Base-by-base conservation (phyloP, 1,140 invertebrate genomes). In the Dufourea novaeangliae region DNA sequence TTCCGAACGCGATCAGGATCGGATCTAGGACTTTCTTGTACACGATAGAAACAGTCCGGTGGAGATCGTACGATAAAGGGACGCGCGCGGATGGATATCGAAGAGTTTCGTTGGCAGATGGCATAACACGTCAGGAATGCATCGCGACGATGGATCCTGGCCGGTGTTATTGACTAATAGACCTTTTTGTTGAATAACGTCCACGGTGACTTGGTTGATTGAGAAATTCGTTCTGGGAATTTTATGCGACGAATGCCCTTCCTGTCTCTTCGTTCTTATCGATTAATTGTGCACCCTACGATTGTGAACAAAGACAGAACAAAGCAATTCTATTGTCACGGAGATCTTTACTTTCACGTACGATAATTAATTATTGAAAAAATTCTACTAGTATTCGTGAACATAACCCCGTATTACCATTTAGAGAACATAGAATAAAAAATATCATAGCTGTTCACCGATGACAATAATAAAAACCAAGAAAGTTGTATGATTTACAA, bases 11-110 rank as follows among this genome's bases (percentile, higher is more conserved):
- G 66, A 69, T 69, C 75, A 75, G 59, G 71, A 61, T 41, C 56
- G 83, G 57, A 82, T 82, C 64, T 59, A 22, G 22, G 7, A 17
- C 54, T 69, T 69, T 69, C 54, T 76, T 74, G 41, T n/a, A 1
- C 2, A 14, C 20, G 7, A 8, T 52, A 1, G 12, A 7, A 57
- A 25, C 22, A 20, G n/a, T 32, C 1, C n/a, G 44, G 41, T 14
- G n/a, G 11, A 62, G 41, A 69, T 69, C 73, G 64, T 3, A 61
- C 22, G 54, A 69, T 59, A 61, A 34, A 59, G 54, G 22, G n/a
- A n/a, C n/a, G n/a, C n/a, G 20, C 41, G 17, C 27, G 29, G 14
- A 37, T 12, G n/a, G 50, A n/a, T 67, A 74, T 56, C 56, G 62
- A 67, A 39, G 67, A 56, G 8, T 41, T 12, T 20, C 32, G 8